These are phyloP conservation scores for Marmota monax DNA, from an alignment of 2,113 vertebrate species.

Conservation along the genomic window DNA sequence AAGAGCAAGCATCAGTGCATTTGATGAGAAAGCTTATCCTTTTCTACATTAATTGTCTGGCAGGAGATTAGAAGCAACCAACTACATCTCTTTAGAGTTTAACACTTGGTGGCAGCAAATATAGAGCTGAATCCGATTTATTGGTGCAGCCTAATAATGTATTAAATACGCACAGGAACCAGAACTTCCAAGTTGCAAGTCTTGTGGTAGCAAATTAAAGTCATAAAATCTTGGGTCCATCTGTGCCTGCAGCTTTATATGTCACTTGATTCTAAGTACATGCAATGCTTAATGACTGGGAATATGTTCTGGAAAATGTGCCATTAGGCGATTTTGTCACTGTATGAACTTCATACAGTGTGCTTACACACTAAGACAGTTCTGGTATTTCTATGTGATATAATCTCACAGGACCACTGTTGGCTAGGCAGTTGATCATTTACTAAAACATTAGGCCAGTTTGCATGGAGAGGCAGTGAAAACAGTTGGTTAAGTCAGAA, in stretches of 20 bases:
- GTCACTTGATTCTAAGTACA: neutral
- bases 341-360: neutral
- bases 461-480: neutral
- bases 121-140: neutral
- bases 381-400: neutral
- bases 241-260: neutral
- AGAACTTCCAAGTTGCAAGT: neutral
- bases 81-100: neutral
- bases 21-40: slow-evolving; percentile 1
- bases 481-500: neutral
- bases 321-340: neutral
- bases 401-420: neutral
- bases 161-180: neutral
- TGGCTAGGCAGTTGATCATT: neutral
- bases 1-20: neutral
- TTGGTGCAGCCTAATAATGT: neutral
- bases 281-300: neutral
- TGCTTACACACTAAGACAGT: neutral
- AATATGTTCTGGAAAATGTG: neutral
- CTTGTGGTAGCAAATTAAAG: neutral
- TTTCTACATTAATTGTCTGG: neutral
- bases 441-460: neutral
- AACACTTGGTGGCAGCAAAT: neutral
- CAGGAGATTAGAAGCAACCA: neutral
- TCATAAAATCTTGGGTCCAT: slow-evolving; percentile 23